These are phyloP conservation scores for Glossophaga mutica DNA, from an alignment of 2,797 vertebrate species.

Conservation along the genomic window DNA sequence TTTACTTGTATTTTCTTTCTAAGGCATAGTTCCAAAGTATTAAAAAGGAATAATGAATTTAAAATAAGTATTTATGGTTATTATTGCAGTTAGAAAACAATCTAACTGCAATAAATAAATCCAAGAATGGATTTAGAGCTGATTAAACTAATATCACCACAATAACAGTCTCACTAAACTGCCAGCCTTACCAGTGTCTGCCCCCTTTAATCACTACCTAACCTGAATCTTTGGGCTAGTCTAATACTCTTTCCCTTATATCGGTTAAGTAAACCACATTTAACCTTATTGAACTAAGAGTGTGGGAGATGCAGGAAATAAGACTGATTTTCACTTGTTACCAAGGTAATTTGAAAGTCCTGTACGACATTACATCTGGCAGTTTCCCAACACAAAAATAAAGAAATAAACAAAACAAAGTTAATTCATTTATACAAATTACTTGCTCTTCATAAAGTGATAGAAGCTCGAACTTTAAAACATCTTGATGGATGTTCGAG, in stretches of 20 bases:
- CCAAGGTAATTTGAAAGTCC: not conserved
- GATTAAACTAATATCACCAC: not conserved
- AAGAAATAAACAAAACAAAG: not conserved
- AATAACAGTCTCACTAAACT: not conserved
- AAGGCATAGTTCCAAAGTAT: not conserved
- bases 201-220: not conserved
- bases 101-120: not conserved
- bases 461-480: not conserved
- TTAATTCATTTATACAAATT: not conserved
- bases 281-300: not conserved
- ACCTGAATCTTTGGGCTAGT: not conserved
- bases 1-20: slow-evolving; percentile 54
- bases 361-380: not conserved
- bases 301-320: not conserved
- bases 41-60: slow-evolving; percentile 42
- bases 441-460: not conserved
- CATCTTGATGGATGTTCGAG: not conserved
- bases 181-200: not conserved
- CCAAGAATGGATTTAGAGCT: not conserved
- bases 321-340: not conserved
- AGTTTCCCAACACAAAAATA: not conserved
- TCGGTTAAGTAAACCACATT: not conserved
- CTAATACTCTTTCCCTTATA: not conserved
- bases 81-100: not conserved
- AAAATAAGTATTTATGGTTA: not conserved